Evolutionary conservation across 2,888 invertebrate species (phyloP).

Genomic region (Caenorhabditis virilis): DNA sequence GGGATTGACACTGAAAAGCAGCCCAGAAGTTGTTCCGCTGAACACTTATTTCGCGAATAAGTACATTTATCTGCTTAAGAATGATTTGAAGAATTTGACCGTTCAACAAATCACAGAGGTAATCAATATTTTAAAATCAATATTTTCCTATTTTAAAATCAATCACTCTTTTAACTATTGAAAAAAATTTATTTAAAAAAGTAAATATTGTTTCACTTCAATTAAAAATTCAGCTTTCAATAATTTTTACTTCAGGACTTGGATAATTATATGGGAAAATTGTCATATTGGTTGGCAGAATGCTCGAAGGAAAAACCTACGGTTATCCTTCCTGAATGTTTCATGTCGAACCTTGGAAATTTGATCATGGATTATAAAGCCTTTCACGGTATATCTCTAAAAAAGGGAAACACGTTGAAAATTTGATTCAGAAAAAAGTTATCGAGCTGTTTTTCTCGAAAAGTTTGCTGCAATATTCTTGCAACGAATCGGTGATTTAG

Average conservation of each 20-base stretch:
- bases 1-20: not conserved
- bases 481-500: not conserved
- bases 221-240: not conserved
- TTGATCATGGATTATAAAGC: not conserved
- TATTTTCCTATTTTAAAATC: not conserved
- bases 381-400: not conserved
- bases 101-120: not conserved
- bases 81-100: not conserved
- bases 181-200: too few relatives aligned
- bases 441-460: not conserved
- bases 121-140: not conserved
- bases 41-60: not conserved
- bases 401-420: not conserved
- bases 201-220: too few relatives aligned
- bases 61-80: not conserved
- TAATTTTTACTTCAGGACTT: not conserved
- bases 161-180: too few relatives aligned
- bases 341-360: not conserved
- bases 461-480: not conserved
- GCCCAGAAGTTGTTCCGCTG: not conserved
- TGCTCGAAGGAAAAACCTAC: not conserved
- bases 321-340: not conserved
- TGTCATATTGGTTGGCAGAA: conserved; percentile 1
- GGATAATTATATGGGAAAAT: conserved; percentile 3
- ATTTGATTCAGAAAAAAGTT: not conserved